These are phyloP conservation scores for Hemibagrus wyckioides DNA, from an alignment of 2,113 vertebrate species.

Conservation along the genomic window DNA sequence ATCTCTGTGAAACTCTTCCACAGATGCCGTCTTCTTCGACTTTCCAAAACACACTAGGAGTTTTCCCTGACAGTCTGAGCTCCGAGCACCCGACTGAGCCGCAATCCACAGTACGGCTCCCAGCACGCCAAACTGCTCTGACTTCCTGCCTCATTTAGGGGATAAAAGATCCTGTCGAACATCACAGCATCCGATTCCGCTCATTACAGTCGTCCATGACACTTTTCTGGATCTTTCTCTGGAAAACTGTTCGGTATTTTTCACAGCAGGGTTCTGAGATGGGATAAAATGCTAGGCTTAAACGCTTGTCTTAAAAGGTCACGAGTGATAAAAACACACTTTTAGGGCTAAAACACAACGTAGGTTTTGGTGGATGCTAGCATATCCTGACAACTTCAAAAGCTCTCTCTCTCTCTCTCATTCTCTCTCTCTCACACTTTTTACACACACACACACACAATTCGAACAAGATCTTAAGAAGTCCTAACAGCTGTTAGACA, in stretches of 20 bases:
- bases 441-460: background rate
- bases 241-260: background rate
- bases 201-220: background rate
- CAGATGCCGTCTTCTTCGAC: conserved; percentile 4
- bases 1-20: conserved; percentile 1
- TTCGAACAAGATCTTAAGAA: conserved; percentile 1
- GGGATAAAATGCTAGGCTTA: background rate
- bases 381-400: background rate
- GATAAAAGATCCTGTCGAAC: conserved; percentile 40
- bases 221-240: conserved; percentile 8
- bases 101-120: conserved; percentile 25
- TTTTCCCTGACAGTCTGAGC: conserved; percentile 14
- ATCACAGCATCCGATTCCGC: conserved; percentile 25
- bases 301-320: background rate
- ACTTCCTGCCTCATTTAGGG: conserved; percentile 37
- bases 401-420: background rate
- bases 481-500: conserved; percentile 12
- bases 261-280: background rate
- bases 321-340: background rate
- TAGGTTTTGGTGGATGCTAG: background rate
- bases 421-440: background rate
- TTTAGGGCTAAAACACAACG: background rate
- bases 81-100: background rate
- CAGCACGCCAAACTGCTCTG: conserved; percentile 9
- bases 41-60: conserved; percentile 8